Percentiles rank a stretch among this genome's conserved stretches.
Conservation (phyloP, 1,140 invertebrate species). For the Sycophaga agraensis region DNA sequence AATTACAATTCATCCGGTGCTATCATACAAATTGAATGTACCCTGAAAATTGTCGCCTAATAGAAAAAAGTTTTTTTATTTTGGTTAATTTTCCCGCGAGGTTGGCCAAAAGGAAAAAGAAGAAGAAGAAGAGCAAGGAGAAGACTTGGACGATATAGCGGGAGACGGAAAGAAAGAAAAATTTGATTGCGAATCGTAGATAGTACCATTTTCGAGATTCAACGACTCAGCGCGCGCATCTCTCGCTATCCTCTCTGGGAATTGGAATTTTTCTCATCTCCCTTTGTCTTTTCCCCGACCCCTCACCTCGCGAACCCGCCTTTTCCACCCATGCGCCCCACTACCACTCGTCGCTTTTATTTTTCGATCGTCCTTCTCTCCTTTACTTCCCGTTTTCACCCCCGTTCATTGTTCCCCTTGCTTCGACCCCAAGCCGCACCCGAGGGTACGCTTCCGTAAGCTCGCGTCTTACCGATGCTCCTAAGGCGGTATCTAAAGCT, state of each 20-base stretch:
- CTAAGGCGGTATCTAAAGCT: slow-evolving; percentile 1
- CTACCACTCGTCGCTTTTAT: slow-evolving; percentile 4
- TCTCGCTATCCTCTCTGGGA: slow-evolving; percentile 3
- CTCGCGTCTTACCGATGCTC: too few species aligned
- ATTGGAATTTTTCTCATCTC: slow-evolving; percentile 18
- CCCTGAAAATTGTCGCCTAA: neutral
- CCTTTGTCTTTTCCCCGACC: slow-evolving; percentile 9
- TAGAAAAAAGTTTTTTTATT: neutral
- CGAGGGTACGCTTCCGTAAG: too few species aligned
- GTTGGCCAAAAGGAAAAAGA: neutral
- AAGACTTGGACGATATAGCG: too few species aligned
- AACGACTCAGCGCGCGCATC: neutral
- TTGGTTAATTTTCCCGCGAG: slow-evolving; percentile 6
- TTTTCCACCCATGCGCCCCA: too few species aligned
- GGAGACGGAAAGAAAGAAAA: too few species aligned
- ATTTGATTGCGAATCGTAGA: slow-evolving; percentile 19
- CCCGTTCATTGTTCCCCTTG: neutral
- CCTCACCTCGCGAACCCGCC: too few species aligned
- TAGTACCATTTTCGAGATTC: slow-evolving; percentile 22
- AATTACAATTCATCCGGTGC: neutral
- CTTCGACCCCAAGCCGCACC: too few species aligned
- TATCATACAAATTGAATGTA: slow-evolving; percentile 6
- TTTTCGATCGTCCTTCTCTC: slow-evolving; percentile 12
- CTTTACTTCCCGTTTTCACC: neutral
- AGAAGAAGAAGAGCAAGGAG: neutral